phyloP scores from a whole-genome alignment of 2,113 vertebrate genomes.

The Alethe castanea region DNA sequence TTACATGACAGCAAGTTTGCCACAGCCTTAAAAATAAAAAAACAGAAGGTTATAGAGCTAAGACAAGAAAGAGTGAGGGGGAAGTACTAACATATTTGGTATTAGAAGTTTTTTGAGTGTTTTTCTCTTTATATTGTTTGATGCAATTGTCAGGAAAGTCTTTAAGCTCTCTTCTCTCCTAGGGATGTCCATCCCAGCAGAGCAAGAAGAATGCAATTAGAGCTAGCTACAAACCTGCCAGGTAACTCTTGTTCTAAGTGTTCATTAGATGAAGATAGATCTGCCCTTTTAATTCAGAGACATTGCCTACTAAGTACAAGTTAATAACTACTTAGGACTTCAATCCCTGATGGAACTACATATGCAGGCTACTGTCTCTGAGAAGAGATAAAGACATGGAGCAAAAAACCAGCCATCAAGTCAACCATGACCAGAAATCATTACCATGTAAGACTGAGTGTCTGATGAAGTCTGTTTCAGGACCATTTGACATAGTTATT shows the following conservation, averaged over 20 bases:
- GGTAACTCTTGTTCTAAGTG: constrained; percentile 19
- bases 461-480: constrained; percentile 21
- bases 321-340: constrained; percentile 42
- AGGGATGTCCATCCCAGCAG: neutral
- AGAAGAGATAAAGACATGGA: constrained; percentile 11
- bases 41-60: neutral
- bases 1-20: neutral
- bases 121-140: neutral
- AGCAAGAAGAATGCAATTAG: neutral
- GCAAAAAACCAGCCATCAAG: neutral
- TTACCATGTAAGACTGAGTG: constrained; percentile 1
- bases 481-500: neutral
- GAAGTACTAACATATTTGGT: neutral
- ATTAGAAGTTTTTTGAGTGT: neutral
- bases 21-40: neutral
- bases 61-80: neutral
- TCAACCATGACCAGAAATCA: constrained; percentile 5
- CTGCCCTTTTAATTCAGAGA: constrained; percentile 41
- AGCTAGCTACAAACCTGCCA: constrained; percentile 27
- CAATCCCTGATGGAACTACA: neutral
- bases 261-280: constrained; percentile 45
- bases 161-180: neutral
- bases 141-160: neutral
- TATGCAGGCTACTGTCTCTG: neutral
- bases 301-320: constrained; percentile 28